Base-by-base conservation (phyloP, 2,888 invertebrate genomes). In the Sceliomorpha sp. region DNA sequence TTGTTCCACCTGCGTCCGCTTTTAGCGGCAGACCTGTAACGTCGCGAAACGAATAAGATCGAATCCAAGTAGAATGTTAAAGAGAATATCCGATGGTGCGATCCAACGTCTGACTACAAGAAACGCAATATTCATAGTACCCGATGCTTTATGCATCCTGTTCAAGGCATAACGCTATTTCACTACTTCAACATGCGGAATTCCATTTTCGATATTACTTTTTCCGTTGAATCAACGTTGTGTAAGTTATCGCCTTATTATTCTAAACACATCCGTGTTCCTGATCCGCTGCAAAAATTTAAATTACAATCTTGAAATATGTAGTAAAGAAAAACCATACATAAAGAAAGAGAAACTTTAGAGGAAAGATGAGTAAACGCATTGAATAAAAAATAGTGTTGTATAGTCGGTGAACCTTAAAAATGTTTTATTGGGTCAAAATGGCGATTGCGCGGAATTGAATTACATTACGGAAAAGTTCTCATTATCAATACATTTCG, bases 1-100 rank as follows among this genome's bases (percentile, higher is more conserved):
- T 55, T 66, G 53, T 66, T 82, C 82, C 86, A 79, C 80, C 84
- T 88, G 78, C 74, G 69, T 74, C 69, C 31, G 31, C 10, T 31
- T 31, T 31, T 10, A 31, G 31, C 10, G 10, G 10, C 1, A 31
- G 10, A 31, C 10, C 31, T 10, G 31, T 10, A 42, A 42, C 42
- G 12, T 1, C 13, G 5, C 7, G 13, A 13, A 14, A 29, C 15
- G 12, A 44, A 29, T 2, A 14, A 31, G 13, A 44, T 44, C 44
- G 27, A 15, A 29, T 29, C 4, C 42, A 12, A 5, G 9, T n/a
- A 17, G 26, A 44, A 56, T 34, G 39, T 12, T 31, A 32, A 29
- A 37, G 32, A 32, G 26, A 58, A 48, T 58, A 39, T 13, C 31
- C 47, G 47, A 34, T 39, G 42, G 27, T 31, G 31, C 14, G 20